Conservation (phyloP, 2,888 invertebrate species). For the Meiosimyza decipiens region DNA sequence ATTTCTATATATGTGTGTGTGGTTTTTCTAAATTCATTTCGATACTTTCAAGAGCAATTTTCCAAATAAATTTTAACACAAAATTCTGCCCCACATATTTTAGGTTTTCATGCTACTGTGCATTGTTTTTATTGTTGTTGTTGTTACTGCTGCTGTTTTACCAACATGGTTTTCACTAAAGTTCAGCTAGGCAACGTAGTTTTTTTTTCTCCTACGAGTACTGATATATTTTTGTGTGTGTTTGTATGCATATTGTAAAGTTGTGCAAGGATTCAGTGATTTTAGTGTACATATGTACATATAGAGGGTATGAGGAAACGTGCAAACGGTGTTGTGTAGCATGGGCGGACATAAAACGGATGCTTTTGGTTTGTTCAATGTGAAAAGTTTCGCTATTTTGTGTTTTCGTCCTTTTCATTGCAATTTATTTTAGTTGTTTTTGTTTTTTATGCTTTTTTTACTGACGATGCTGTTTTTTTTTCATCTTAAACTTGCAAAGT, state of each 20-base stretch:
- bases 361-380: conserved; percentile 45
- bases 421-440: conserved; percentile 27
- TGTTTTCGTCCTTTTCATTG: conserved; percentile 24
- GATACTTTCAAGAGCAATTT: no score
- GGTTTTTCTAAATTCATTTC: no score
- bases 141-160: conserved; percentile 4
- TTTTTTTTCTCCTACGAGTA: background rate
- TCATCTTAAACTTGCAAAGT: conserved; percentile 27
- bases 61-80: background rate
- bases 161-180: background rate
- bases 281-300: background rate
- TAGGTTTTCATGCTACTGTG: background rate
- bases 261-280: no score
- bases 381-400: conserved; percentile 39
- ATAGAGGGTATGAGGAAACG: background rate
- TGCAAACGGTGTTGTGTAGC: background rate
- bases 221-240: background rate
- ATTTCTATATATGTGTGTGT: no score
- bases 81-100: no score
- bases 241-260: background rate
- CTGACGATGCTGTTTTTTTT: background rate
- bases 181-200: background rate
- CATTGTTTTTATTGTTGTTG: background rate
- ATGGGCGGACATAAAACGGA: conserved; percentile 42
- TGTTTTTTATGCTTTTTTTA: background rate